Conservation (phyloP, 1,140 invertebrate species). For the Drosophila pachea region DNA sequence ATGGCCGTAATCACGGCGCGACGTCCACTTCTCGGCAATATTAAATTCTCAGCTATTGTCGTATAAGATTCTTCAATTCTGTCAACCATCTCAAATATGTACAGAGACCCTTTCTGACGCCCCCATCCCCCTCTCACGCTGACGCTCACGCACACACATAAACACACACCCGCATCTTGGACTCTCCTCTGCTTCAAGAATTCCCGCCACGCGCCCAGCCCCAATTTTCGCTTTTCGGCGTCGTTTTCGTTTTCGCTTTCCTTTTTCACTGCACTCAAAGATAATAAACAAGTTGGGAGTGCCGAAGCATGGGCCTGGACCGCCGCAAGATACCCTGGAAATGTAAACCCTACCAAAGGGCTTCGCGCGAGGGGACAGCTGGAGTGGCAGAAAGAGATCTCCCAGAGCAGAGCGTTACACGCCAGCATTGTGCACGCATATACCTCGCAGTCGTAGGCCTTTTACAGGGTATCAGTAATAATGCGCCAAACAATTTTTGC, state of each 20-base stretch:
- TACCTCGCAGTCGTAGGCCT: no score
- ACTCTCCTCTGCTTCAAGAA: slow-evolving; percentile 32
- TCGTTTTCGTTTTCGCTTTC: slow-evolving; percentile 57
- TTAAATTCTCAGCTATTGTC: slow-evolving; percentile 40
- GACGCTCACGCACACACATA: no score
- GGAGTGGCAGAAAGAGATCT: neutral
- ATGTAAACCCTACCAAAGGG: neutral
- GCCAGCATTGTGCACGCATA: no score
- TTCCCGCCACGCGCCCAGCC: slow-evolving; percentile 50
- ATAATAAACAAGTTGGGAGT: slow-evolving; percentile 3
- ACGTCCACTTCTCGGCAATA: slow-evolving; percentile 22
- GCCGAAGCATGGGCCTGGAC: neutral
- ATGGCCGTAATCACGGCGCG: neutral
- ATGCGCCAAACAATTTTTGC: slow-evolving; percentile 62
- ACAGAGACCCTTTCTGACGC: slow-evolving; percentile 12
- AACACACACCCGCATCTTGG: no score
- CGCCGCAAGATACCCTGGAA: slow-evolving; percentile 3
- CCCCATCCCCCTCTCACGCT: no score
- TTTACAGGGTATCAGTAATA: slow-evolving; percentile 36
- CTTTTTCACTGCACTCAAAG: slow-evolving; percentile 54
- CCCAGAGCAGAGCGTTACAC: no score
- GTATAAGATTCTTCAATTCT: slow-evolving; percentile 21
- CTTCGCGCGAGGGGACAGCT: no score
- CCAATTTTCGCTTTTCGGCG: slow-evolving; percentile 54
- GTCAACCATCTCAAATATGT: slow-evolving; percentile 33